phyloP scores from a whole-genome alignment of 2,113 vertebrate genomes.

The Ptilonorhynchus violaceus region DNA sequence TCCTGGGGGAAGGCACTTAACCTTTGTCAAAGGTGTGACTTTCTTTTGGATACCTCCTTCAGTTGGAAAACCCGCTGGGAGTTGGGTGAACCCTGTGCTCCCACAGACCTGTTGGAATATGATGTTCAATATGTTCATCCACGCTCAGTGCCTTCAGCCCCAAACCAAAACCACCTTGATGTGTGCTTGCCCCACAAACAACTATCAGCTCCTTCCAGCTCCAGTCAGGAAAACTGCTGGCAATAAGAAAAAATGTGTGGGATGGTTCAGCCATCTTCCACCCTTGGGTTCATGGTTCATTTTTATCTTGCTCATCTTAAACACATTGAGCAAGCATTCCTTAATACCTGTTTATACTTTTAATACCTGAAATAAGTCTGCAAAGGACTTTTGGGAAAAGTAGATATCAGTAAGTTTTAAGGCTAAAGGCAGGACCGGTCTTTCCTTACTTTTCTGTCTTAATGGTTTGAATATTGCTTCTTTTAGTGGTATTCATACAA shows the following conservation, averaged over 20 bases:
- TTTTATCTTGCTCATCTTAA: neutral
- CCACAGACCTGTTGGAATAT: neutral
- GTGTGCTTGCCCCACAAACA: neutral
- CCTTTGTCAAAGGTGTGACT: neutral
- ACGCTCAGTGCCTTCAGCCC: neutral
- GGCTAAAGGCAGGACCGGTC: neutral
- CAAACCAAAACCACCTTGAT: neutral
- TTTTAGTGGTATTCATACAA: neutral
- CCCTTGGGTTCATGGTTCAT: neutral
- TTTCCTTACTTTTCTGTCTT: neutral
- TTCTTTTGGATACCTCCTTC: neutral
- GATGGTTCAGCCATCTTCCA: neutral
- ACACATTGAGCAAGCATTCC: neutral
- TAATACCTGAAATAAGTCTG: neutral
- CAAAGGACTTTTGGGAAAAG: neutral
- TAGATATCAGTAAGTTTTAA: neutral
- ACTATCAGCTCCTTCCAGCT: neutral
- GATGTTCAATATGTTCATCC: neutral
- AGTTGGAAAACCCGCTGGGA: neutral
- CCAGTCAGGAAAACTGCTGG: neutral
- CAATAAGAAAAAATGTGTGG: neutral
- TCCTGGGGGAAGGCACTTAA: neutral
- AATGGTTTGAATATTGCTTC: neutral
- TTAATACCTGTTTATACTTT: neutral
- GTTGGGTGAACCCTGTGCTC: neutral